Conservation (phyloP, 2,113 vertebrate genomes). For the Callipepla squamata region DNA sequence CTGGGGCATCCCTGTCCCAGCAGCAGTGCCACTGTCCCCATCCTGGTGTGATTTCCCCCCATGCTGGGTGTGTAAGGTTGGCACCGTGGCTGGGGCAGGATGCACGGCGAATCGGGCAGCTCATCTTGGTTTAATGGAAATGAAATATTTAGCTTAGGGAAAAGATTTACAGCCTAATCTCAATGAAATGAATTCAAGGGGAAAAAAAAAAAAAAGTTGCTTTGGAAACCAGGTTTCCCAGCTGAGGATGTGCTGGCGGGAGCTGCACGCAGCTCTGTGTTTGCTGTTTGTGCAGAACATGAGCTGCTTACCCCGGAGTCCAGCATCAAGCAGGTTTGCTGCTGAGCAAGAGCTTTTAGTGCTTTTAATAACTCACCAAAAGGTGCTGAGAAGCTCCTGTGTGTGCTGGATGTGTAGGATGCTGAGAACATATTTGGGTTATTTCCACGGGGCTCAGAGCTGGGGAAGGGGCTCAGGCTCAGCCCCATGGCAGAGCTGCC, state of each 20-base stretch:
- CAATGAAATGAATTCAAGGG: constrained; percentile 37
- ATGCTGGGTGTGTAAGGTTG: not conserved
- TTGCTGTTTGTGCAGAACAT: rapidly evolving
- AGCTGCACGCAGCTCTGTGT: rapidly evolving
- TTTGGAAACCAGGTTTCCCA: not conserved
- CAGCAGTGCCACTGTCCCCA: rapidly evolving
- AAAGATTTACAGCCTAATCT: constrained; percentile 48
- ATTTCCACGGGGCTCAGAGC: rapidly evolving
- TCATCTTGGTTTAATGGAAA: constrained; percentile 52
- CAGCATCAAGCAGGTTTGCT: rapidly evolving
- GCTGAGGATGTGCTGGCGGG: not conserved
- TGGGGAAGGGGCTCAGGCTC: not conserved
- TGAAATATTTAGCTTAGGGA: constrained; percentile 36
- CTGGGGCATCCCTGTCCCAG: not conserved
- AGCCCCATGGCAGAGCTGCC: not conserved
- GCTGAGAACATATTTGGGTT: not conserved
- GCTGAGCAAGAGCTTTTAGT: not conserved
- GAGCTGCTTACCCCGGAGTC: not conserved
- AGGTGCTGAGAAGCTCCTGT: rapidly evolving
- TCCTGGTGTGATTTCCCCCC: rapidly evolving
- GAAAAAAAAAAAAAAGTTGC: not conserved
- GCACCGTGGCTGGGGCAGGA: rapidly evolving
- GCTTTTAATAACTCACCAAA: not conserved
- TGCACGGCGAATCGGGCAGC: not conserved
- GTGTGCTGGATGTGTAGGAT: not conserved